Percentiles rank a stretch among this genome's conserved stretches.
phyloP scores from a whole-genome alignment of 1,140 invertebrate species.

The Neodiprion virginianus region DNA sequence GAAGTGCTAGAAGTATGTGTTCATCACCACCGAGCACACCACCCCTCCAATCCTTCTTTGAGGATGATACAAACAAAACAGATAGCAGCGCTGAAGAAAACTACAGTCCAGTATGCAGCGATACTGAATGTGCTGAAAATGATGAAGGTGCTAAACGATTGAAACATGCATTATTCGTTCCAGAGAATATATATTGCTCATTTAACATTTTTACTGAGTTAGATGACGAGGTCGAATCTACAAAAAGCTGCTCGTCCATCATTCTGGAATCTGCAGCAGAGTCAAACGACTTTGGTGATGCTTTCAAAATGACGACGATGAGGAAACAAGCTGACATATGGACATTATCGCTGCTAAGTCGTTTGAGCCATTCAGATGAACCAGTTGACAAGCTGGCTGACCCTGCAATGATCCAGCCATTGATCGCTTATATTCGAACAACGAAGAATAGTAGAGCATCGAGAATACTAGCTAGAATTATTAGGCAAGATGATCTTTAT shows the following conservation, averaged over 20 bases:
- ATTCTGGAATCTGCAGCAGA: slow-evolving; percentile 31
- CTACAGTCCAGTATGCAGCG: slow-evolving; percentile 57
- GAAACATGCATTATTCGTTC: background rate
- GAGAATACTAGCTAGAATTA: slow-evolving; percentile 46
- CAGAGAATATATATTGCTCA: background rate
- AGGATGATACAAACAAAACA: slow-evolving; percentile 28
- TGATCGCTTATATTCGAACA: slow-evolving; percentile 48
- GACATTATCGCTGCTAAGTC: slow-evolving; percentile 44
- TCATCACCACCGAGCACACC: slow-evolving; percentile 52
- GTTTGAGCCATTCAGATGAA: slow-evolving; percentile 39
- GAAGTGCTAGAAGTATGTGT: slow-evolving; percentile 43
- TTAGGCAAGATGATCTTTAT: slow-evolving; percentile 32
- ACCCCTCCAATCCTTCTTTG: slow-evolving; percentile 38
- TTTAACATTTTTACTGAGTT: slow-evolving; percentile 31
- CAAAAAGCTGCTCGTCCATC: slow-evolving; percentile 43
- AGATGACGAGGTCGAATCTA: slow-evolving; percentile 43
- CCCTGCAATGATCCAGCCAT: slow-evolving; percentile 44
- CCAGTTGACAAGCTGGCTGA: slow-evolving; percentile 50
- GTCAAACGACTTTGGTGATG: slow-evolving; percentile 22
- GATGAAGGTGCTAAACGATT: slow-evolving; percentile 38
- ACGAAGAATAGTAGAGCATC: slow-evolving; percentile 42
- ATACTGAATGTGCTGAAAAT: slow-evolving; percentile 46
- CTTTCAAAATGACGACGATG: slow-evolving; percentile 25
- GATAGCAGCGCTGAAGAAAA: slow-evolving; percentile 49
- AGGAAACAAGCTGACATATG: slow-evolving; percentile 31